Percentiles rank a stretch among this genome's conserved stretches.
These are phyloP conservation scores for Enteromius mattozi DNA, from an alignment of 2,797 vertebrate species.

Conservation along the genomic window DNA sequence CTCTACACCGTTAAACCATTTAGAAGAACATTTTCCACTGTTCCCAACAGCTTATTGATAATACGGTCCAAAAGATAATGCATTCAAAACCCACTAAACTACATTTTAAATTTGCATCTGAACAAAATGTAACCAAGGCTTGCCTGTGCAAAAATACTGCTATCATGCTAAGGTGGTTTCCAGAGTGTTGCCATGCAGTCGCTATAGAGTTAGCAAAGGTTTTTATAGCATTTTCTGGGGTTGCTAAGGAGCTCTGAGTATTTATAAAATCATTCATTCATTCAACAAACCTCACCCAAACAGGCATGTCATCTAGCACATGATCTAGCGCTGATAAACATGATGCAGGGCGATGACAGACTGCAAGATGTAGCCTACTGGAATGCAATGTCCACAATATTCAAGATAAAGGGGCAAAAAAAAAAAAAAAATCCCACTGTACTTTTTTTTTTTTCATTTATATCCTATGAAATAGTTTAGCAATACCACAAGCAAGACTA, in stretches of 20 bases:
- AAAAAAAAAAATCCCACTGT: neutral
- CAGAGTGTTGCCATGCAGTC: neutral
- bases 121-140: neutral
- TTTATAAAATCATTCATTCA: neutral
- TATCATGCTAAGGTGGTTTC: neutral
- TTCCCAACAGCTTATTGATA: constrained; percentile 24
- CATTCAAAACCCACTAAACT: neutral
- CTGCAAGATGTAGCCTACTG: neutral
- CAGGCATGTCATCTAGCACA: no score
- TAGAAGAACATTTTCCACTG: constrained; percentile 24
- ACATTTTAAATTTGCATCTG: neutral
- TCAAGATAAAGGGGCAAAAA: neutral
- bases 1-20: constrained; percentile 33
- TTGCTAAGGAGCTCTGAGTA: neutral
- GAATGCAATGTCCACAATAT: neutral
- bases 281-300: no score
- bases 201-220: neutral
- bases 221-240: neutral
- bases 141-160: neutral
- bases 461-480: neutral
- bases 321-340: no score
- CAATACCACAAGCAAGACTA: neutral
- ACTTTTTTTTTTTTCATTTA: neutral
- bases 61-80: neutral
- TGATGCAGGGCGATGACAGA: no score